phyloP scores from a whole-genome alignment of 2,797 vertebrate genomes.

The Apodemus agrarius region DNA sequence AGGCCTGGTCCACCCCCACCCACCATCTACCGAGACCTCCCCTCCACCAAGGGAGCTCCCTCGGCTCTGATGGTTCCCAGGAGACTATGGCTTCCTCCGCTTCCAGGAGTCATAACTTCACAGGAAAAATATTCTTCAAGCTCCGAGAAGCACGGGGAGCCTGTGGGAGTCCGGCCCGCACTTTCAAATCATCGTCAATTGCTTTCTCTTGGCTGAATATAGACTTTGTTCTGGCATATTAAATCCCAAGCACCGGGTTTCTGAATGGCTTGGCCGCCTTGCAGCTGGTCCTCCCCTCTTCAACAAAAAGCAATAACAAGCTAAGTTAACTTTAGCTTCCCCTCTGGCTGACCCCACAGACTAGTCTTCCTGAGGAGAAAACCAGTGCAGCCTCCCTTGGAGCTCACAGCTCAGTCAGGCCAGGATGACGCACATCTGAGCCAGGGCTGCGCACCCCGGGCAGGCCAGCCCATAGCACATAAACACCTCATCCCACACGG shows the following conservation, averaged over 20 bases:
- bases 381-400: constrained; percentile 42
- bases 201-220: constrained; percentile 49
- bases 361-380: constrained; percentile 66
- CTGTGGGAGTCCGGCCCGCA: background rate
- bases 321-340: constrained; percentile 58
- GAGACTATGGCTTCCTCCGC: background rate
- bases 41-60: background rate
- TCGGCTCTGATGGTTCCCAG: background rate
- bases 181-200: background rate
- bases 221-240: constrained; percentile 25
- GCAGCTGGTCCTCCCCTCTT: constrained; percentile 45
- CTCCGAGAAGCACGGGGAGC: constrained; percentile 36
- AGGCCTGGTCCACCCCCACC: background rate
- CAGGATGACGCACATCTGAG: background rate
- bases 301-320: constrained; percentile 60
- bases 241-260: constrained; percentile 14
- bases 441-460: background rate
- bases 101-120: constrained; percentile 72
- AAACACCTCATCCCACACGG: background rate
- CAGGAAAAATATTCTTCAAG: constrained; percentile 66
- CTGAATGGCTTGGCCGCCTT: constrained; percentile 26
- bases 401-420: background rate
- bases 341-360: constrained; percentile 70
- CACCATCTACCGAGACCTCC: background rate
- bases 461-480: background rate